Base-by-base conservation (phyloP, 2,113 vertebrate species). In the Monarcha castaneiventris region DNA sequence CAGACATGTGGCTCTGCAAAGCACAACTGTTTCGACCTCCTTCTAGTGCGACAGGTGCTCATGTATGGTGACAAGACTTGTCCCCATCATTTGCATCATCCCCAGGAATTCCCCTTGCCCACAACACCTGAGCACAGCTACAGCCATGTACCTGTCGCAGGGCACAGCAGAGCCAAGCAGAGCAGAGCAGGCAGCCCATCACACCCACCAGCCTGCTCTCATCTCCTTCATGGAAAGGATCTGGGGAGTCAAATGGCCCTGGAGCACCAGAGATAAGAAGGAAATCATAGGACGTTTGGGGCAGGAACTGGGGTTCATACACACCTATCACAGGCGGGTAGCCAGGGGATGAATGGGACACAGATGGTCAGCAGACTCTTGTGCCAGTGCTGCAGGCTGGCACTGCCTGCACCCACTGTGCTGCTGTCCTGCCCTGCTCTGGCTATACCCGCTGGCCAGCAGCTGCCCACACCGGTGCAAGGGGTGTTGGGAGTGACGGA, bases 41-140 rank as follows among this genome's bases (percentile, higher is more conserved):
- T 74, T 33, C 58, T 1, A 0, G 58, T 3, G 4, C 0, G 0
- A 52, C 0, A 19, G 25, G 20, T 11, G 30, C 51, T 78, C 10
- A 1, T 0, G 1, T 8, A 16, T 0, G 7, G n/a, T 1, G 16
- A 49, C 59, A 78, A 76, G 73, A 51, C 15, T 63, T 4, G 4
- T 71, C 51, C 48, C 69, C 58, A 64, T 41, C 59, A 22, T 22
- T 51, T 33, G 39, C 15, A 48, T 51, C 8, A 4, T 29, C 43
- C 17, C 12, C 7, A 4, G 30, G 18, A 73, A 74, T 35, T 78
- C 30, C 41, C 7, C 35, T 56, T 55, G 54, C 43, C 22, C 62
- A 51, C 26, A 56, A 64, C 48, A 85, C 44, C 33, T 0, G 1
- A 68, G 73, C 49, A 83, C 41, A 92, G 66, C 9, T 49, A 48